Conservation (phyloP, 23 tunicate species). For the Ascidia mentula region DNA sequence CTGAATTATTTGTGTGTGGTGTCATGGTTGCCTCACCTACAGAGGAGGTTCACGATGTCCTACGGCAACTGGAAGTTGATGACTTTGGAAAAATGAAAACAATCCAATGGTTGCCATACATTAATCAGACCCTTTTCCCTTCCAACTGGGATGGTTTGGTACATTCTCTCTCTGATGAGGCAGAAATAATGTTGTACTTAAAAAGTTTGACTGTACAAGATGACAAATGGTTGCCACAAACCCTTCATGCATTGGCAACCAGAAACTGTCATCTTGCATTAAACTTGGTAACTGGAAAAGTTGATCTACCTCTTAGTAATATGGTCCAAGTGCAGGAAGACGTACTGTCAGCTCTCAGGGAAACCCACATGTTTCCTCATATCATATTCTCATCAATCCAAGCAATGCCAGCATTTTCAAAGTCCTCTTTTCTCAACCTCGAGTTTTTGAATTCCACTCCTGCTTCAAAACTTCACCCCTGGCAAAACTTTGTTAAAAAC, state of each 20-base stretch:
- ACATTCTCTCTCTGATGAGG: neutral
- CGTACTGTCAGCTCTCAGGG: neutral
- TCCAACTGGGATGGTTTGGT: neutral
- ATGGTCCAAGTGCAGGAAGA: neutral
- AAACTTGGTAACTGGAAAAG: neutral
- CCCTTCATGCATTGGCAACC: neutral
- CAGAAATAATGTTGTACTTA: neutral
- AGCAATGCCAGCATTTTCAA: neutral
- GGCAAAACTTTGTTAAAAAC: neutral
- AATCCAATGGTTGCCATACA: conserved; percentile 22
- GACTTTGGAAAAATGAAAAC: conserved; percentile 1
- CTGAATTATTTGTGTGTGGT: conserved; percentile 39
- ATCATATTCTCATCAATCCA: neutral
- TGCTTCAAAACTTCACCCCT: neutral
- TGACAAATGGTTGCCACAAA: neutral
- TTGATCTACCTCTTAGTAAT: neutral
- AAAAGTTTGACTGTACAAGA: neutral
- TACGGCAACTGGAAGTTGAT: neutral
- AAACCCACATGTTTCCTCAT: neutral
- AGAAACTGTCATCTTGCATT: neutral
- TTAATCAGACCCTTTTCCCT: conserved; percentile 34
- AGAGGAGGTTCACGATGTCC: neutral
- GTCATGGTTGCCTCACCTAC: conserved; percentile 21
- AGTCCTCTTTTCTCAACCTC: neutral
- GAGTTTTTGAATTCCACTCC: neutral